Conservation (phyloP, 2,888 invertebrate genomes). For the Zygothrica quintamaculata region DNA sequence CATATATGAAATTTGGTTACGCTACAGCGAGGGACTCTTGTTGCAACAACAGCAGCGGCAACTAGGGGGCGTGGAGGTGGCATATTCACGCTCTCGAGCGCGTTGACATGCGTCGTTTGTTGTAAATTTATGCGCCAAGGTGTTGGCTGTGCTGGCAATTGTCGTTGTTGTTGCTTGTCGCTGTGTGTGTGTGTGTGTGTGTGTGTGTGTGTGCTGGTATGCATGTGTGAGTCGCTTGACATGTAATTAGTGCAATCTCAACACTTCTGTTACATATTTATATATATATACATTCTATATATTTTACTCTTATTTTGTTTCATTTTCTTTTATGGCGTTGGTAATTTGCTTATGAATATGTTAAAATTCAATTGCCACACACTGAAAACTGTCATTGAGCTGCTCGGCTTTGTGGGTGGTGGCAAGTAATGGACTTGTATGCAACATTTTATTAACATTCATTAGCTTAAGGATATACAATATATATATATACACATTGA, state of each 20-base stretch:
- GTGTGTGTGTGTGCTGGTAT: constrained; percentile 44
- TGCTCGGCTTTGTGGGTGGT: constrained; percentile 63
- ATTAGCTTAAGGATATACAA: too few species aligned
- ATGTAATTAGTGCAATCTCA: constrained; percentile 79
- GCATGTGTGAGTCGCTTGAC: constrained; percentile 62
- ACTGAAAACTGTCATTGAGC: constrained; percentile 43
- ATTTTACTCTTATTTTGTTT: too few species aligned
- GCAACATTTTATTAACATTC: background rate
- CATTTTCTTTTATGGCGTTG: constrained; percentile 31
- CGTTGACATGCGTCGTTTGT: constrained; percentile 75
- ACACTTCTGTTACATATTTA: constrained; percentile 71
- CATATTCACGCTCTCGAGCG: constrained; percentile 17
- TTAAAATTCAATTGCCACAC: constrained; percentile 74
- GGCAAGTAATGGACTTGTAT: constrained; percentile 24
- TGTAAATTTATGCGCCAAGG: constrained; percentile 76
- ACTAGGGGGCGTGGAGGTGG: background rate
- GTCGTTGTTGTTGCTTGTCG: constrained; percentile 11
- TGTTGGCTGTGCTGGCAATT: constrained; percentile 58
- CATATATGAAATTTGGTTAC: constrained; percentile 24
- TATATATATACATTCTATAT: too few species aligned
- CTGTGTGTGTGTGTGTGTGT: constrained; percentile 26
- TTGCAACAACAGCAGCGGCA: background rate
- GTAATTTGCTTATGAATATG: constrained; percentile 70
- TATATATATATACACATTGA: too few species aligned
- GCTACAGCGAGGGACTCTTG: too few species aligned